Percentiles rank a stretch among this genome's conserved stretches.
Evolutionary conservation across 1,140 invertebrate species (phyloP).

Genomic region (Listronotus bonariensis): DNA sequence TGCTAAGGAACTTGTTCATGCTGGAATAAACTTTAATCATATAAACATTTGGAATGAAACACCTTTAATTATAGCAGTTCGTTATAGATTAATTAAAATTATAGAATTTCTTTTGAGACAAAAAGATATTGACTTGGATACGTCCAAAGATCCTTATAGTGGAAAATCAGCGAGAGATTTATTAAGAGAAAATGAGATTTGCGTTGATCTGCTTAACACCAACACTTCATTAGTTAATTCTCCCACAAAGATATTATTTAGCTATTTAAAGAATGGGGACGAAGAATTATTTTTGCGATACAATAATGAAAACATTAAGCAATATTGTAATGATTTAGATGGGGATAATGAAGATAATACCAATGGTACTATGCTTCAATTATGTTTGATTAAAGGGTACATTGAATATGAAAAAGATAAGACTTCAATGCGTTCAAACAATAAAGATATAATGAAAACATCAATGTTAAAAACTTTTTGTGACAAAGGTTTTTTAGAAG

Average conservation of each 20-base stretch:
- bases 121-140: slow-evolving; percentile 34
- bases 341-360: slow-evolving; percentile 16
- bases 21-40: slow-evolving; percentile 38
- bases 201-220: slow-evolving; percentile 4
- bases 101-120: slow-evolving; percentile 22
- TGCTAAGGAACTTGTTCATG: slow-evolving; percentile 31
- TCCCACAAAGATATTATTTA: slow-evolving; percentile 24
- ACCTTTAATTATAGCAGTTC: slow-evolving; percentile 37
- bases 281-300: slow-evolving; percentile 37
- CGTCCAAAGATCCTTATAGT: slow-evolving; percentile 11
- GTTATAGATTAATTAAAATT: slow-evolving; percentile 27
- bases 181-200: slow-evolving; percentile 31
- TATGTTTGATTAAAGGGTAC: slow-evolving; percentile 39
- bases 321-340: slow-evolving; percentile 23
- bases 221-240: background rate
- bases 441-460: slow-evolving; percentile 26
- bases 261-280: slow-evolving; percentile 33
- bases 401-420: slow-evolving; percentile 27
- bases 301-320: slow-evolving; percentile 35
- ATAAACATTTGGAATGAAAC: slow-evolving; percentile 41
- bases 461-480: slow-evolving; percentile 36
- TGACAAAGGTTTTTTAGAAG: slow-evolving; percentile 30
- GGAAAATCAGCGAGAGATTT: slow-evolving; percentile 34
- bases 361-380: slow-evolving; percentile 35
- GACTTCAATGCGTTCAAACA: background rate